Evolutionary conservation across 2,797 vertebrate genomes (phyloP).

Genomic region (Chelon auratus): DNA sequence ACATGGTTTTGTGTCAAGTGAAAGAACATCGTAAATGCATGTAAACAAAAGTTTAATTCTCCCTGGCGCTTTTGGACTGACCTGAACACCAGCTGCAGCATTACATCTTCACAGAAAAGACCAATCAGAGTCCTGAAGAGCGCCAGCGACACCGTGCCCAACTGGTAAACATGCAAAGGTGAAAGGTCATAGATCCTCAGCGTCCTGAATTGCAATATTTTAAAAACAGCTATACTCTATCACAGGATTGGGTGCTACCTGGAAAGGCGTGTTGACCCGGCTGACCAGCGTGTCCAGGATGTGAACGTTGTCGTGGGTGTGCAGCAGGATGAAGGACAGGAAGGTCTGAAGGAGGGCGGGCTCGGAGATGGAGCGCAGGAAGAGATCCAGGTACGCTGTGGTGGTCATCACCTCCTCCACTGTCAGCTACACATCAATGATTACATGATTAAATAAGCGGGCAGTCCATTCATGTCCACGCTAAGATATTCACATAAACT

Average conservation of each 20-base stretch:
- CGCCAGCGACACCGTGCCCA: conserved; percentile 95
- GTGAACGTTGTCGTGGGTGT: conserved; percentile 92
- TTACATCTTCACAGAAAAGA: conserved; percentile 97
- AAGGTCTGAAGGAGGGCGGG: conserved; percentile 94
- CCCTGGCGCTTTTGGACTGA: conserved; percentile 62
- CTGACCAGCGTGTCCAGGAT: conserved; percentile 95
- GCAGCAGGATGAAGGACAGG: conserved; percentile 93
- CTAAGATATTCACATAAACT: no score
- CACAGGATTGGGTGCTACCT: conserved; percentile 77
- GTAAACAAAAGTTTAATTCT: no score
- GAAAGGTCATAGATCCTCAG: not conserved
- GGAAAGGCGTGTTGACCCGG: conserved; percentile 96
- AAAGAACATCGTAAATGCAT: no score
- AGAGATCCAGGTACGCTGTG: conserved; percentile 95
- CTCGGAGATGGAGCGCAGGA: conserved; percentile 91
- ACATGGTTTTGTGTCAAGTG: no score
- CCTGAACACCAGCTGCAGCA: conserved; percentile 96
- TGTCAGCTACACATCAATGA: conserved; percentile 83
- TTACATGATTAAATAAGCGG: not conserved
- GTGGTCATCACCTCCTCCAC: conserved; percentile 98
- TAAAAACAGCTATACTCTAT: no score
- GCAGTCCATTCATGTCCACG: not conserved
- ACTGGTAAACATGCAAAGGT: conserved; percentile 67
- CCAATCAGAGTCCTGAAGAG: conserved; percentile 95
- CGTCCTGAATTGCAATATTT: no score